Evolutionary conservation across 23 tunicate species (phyloP), one percentile per base, ranked within the genome.

Genomic region (Trididemnum nubilum): DNA sequence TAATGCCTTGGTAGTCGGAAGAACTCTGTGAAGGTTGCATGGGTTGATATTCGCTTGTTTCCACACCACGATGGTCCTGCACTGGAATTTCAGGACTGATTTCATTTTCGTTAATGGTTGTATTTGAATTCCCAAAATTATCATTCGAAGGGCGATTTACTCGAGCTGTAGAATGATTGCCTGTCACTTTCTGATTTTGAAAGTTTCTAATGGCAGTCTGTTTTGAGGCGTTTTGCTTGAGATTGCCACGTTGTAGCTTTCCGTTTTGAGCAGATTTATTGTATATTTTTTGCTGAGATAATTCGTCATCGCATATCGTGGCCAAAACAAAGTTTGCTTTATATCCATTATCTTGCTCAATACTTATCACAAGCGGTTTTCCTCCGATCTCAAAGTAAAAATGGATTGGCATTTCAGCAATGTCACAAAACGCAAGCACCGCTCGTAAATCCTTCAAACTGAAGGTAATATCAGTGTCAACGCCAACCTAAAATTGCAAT

Each of bases 381-480:
- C 97, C 97, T 23, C 87, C 97, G 21, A 28, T 25, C 72, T 92
- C 97, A 65, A 92, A 92, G 54, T 72, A 51, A 71, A 92, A 70
- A n/a, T 86, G 49, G 9, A 86, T 51, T 2, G 86, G 70, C 29
- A 69, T 33, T 37, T 32, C 67, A 1, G 85, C 75, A 0, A 78
- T 83, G 12, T 92, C 97, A 72, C 88, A 85, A 73, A 92, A 92
- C 7, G 85, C 49, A 2, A 92, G 73, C 26, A 87, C 89, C 0
- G 97, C 82, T 25, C 92, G 82, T 2, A 92, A 23, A 34, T 92
- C 97, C 71, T 83, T 87, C 64, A 92, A 63, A 39, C 88, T 87
- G 67, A 92, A 92, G 12, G 92, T 88, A 1, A 92, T 59, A 5
- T 90, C 91, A 2, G 97, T 78, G 82, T 92, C 97, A 65, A 92